Evolutionary conservation across 2,113 vertebrate genomes (phyloP).

Genomic region (Anolis carolinensis): DNA sequence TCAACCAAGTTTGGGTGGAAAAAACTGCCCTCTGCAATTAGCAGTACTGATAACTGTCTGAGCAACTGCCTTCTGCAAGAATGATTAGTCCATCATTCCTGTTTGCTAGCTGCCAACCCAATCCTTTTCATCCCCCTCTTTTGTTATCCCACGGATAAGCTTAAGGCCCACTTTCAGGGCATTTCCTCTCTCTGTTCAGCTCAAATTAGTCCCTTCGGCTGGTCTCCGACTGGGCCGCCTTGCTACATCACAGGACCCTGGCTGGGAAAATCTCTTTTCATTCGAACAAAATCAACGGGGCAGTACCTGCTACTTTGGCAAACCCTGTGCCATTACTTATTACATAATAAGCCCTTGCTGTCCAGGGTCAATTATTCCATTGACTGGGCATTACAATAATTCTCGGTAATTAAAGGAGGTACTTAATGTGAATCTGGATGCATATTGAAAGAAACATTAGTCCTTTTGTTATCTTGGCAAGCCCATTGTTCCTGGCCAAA

Average conservation of each 20-base stretch:
- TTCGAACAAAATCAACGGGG: slow-evolving; percentile 59
- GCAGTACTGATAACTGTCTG: background rate
- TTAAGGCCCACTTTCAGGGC: slow-evolving; percentile 63
- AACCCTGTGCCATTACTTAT: slow-evolving; percentile 74
- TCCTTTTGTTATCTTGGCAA: slow-evolving; percentile 80
- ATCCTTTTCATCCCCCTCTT: slow-evolving; percentile 61
- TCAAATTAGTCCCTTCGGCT: slow-evolving; percentile 74
- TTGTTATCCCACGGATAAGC: slow-evolving; percentile 63
- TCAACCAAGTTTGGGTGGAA: background rate
- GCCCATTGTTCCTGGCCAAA: slow-evolving; percentile 73
- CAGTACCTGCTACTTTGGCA: slow-evolving; percentile 70
- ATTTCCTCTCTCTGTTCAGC: slow-evolving; percentile 68
- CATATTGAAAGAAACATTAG: slow-evolving; percentile 83
- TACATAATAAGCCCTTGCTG: slow-evolving; percentile 72
- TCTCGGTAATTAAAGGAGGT: slow-evolving; percentile 82
- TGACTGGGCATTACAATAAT: slow-evolving; percentile 83
- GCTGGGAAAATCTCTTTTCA: slow-evolving; percentile 77
- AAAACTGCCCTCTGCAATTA: background rate
- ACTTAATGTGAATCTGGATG: slow-evolving; percentile 78
- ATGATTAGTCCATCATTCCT: background rate
- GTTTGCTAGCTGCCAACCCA: slow-evolving; percentile 59
- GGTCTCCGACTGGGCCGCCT: slow-evolving; percentile 71
- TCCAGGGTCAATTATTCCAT: slow-evolving; percentile 82
- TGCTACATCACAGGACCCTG: slow-evolving; percentile 64
- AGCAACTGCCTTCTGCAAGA: slow-evolving; percentile 17